Conservation (phyloP, 2,888 invertebrate species). For the Alcis repandata region DNA sequence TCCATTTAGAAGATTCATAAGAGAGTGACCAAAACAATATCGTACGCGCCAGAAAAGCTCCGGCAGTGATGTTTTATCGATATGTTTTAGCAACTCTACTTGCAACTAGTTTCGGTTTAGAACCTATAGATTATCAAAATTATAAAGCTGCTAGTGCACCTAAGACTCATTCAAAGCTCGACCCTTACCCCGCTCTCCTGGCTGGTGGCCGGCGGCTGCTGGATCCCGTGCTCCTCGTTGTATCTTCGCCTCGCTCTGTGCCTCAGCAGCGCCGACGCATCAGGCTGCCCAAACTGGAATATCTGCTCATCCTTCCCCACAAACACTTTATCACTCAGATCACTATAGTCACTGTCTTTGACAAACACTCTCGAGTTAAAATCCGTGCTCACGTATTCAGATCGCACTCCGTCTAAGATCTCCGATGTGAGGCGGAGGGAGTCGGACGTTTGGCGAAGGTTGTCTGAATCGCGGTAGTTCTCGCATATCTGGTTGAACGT, state of each 20-base stretch:
- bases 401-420: constrained; percentile 70
- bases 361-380: constrained; percentile 49
- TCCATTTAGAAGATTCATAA: too few species aligned
- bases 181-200: constrained; percentile 86
- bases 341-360: constrained; percentile 56
- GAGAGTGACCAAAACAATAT: too few species aligned
- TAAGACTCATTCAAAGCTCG: background rate
- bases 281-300: constrained; percentile 88
- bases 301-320: constrained; percentile 74
- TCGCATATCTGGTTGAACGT: constrained; percentile 82
- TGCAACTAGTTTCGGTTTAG: too few species aligned
- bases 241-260: constrained; percentile 79
- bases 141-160: too few species aligned
- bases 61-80: too few species aligned
- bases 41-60: too few species aligned
- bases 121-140: too few species aligned
- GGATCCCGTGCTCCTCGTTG: constrained; percentile 78
- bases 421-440: constrained; percentile 75
- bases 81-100: too few species aligned
- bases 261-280: constrained; percentile 83
- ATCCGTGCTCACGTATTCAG: constrained; percentile 66
- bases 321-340: constrained; percentile 72
- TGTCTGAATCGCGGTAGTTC: constrained; percentile 74
- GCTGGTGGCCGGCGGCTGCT: constrained; percentile 75
- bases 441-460: constrained; percentile 77